Evolutionary conservation across 2,888 invertebrate species (phyloP), one percentile per base, ranked within the genome.

Genomic region (Xanthorhoe spadicearia): DNA sequence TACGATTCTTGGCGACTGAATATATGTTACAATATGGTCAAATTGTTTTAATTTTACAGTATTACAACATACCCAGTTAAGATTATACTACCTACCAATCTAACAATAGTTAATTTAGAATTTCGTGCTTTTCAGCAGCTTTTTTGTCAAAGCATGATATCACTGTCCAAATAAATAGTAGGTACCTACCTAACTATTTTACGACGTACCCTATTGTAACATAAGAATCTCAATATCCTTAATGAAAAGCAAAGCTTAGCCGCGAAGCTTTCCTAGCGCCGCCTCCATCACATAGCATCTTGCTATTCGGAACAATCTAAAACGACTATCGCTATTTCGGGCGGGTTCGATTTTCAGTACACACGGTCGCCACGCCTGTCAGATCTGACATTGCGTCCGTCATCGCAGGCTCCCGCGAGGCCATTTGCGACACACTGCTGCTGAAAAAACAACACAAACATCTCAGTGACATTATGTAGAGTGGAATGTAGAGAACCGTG

Each of bases 321-420:
- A 66, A 56, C 43, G 59, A 59, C 54, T 64, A 61, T 64, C 60
- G 66, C 52, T 68, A 69, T 70, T 71, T 66, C 55, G 59, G 68
- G 56, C 49, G 52, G 69, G 57, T 59, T 59, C 62, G 56, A 53
- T 65, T 61, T 60, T 49, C 65, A 66, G 60, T 71, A 74, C 74
- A 77, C 75, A 74, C 74, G 68, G 76, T 57, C 74, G 67, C 66
- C 64, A 56, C 73, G 74, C 23, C 72, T 77, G 77, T 77, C 79
- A 73, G 73, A 64, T 68, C 57, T 77, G 78, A 80, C 78, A 78
- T 76, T 75, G 75, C 71, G 66, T 73, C 76, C 74, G 74, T 80
- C 80, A 63, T 53, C 68, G 52, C 56, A 50, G 43, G 13, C 65
- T 69, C 73, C 17, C 51, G 55, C 71, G 76, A 79, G 81, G 79